These are phyloP conservation scores for Kradibia gibbosae DNA, from an alignment of 1,140 invertebrate genomes.

Conservation along the genomic window DNA sequence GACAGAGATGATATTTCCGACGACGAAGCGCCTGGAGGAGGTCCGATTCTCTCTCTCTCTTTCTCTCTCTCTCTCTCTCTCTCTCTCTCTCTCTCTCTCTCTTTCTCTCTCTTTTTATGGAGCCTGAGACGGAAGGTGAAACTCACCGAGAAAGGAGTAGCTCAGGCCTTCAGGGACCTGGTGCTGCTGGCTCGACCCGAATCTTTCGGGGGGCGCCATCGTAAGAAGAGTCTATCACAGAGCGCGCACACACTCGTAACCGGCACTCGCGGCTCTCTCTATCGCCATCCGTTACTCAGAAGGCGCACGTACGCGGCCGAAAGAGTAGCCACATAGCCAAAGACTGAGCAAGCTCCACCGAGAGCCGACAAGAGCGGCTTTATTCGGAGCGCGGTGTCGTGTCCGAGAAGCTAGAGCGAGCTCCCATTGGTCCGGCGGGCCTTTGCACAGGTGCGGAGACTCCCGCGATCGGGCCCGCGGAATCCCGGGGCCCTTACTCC, in stretches of 20 bases:
- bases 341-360: slow-evolving; percentile 7
- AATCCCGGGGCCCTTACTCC: neutral
- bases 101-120: too few relatives aligned
- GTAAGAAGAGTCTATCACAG: neutral
- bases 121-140: neutral
- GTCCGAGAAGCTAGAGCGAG: neutral
- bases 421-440: slow-evolving; percentile 36
- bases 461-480: neutral
- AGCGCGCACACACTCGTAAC: neutral
- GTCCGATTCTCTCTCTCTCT: too few relatives aligned
- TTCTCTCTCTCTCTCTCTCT: too few relatives aligned
- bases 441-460: slow-evolving; percentile 32
- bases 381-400: neutral
- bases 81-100: too few relatives aligned
- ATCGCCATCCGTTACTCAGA: neutral
- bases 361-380: neutral
- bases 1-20: too few relatives aligned
- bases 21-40: too few relatives aligned
- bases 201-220: slow-evolving; percentile 68
- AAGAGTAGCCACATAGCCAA: slow-evolving; percentile 40
- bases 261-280: neutral
- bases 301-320: neutral
- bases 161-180: slow-evolving; percentile 62
- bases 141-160: slow-evolving; percentile 66
- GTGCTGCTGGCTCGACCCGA: slow-evolving; percentile 55